Conservation (phyloP, 1,140 invertebrate species). For the Uloborus diversus region DNA sequence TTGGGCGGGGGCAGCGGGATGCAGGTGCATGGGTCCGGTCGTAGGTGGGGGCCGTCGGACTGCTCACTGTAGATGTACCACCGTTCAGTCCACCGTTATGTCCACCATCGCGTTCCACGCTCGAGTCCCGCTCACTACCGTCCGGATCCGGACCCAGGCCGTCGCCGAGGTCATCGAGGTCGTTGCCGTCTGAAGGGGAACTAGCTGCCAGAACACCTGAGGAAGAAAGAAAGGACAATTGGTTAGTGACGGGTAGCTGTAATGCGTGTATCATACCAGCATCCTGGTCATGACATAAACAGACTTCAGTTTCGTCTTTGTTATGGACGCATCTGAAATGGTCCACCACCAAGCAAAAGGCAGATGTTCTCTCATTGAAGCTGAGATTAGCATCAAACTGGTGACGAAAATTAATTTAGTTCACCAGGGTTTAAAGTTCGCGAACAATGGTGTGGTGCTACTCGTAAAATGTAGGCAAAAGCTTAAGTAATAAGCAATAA, state of each 20-base stretch:
- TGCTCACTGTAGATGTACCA: constrained; percentile 15
- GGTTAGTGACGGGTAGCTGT: background rate
- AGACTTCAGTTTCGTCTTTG: too few relatives aligned
- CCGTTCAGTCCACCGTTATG: constrained; percentile 24
- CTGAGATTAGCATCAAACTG: too few relatives aligned
- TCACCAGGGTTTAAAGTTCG: too few relatives aligned
- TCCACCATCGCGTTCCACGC: constrained; percentile 42
- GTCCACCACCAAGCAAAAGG: too few relatives aligned
- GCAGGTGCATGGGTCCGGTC: background rate
- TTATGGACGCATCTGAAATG: too few relatives aligned
- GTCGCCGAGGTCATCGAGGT: constrained; percentile 52
- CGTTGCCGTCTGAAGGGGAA: constrained; percentile 46
- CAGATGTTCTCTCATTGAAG: too few relatives aligned
- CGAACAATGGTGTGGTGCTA: too few relatives aligned
- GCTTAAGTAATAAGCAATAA: too few relatives aligned
- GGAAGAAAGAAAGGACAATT: background rate
- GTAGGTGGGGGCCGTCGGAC: constrained; percentile 1
- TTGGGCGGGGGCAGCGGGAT: background rate
- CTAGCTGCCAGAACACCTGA: constrained; percentile 41
- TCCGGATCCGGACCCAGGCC: constrained; percentile 21
- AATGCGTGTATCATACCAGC: background rate
- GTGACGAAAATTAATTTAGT: too few relatives aligned
- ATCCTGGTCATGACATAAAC: background rate
- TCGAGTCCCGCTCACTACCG: constrained; percentile 50
- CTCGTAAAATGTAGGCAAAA: too few relatives aligned